Evolutionary conservation across 2,797 vertebrate genomes (phyloP), one percentile per base, ranked within the genome.

Genomic region (Octomys mimax): DNA sequence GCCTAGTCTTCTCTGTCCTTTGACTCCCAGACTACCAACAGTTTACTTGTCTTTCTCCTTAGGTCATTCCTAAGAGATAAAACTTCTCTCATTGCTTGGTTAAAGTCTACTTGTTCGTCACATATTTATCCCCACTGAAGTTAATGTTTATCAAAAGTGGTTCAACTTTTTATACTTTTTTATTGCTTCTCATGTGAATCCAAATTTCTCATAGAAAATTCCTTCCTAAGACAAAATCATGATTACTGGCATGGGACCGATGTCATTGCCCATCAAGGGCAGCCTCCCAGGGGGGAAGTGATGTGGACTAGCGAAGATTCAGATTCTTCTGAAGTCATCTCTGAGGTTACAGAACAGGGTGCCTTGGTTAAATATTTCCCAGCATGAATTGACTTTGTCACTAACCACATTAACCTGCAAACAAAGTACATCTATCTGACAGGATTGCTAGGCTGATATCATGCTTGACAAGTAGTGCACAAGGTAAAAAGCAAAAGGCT

Each of bases 151-250:
- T 36, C 19, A 91, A 85, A 68, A 66, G 5, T 73, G 24, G 11
- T 36, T 95, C 42, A 82, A 52, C 24, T 78, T 81, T 88, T 12
- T 18, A 36, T 66, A 21, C 5, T 39, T 93, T 93, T 70, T 36
- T 77, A n/a, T 70, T 19, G 3, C 12, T 95, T 95, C 81, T 94
- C 13, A 26, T 12, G 16, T 64, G 31, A 96, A 82, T 62, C 14
- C 82, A 95, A 92, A 82, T 87, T 70, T 82, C 82, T 80, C 94
- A 64, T 61, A 1, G 87, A 89, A 62, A 83, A 80, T 19, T 3
- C 13, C 21, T 61, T 12, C 14, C 3, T 73, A 71, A 80, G 18
- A 26, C 18, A 59, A 73, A 93, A 18, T 13, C 31, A 13, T 82
- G 73, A 52, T 77, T 87, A 68, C 52, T 70, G 59, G 14, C 64